A percentile compares a stretch with the other conserved stretches of the same genome.
Conservation (phyloP, 1,140 invertebrate genomes). For the Tetragonula clypearis region DNA sequence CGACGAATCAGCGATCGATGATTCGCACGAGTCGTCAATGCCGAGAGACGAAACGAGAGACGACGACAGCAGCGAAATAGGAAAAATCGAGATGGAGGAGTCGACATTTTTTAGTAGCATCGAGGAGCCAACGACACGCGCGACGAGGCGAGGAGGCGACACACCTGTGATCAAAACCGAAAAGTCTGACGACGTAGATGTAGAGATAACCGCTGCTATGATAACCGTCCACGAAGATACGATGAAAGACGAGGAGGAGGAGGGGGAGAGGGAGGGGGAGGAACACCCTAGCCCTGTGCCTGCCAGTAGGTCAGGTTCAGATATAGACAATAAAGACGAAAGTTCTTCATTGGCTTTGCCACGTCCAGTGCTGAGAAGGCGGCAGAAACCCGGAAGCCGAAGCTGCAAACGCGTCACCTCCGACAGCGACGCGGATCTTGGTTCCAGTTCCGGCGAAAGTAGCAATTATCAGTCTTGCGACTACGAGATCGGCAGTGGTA, state of each 20-base stretch:
- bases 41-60: constrained; percentile 13
- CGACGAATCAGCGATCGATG: constrained; percentile 61
- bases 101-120: constrained; percentile 14
- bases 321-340: constrained; percentile 76
- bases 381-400: constrained; percentile 72
- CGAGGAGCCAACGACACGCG: constrained; percentile 8
- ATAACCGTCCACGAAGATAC: constrained; percentile 69
- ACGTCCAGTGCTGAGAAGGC: constrained; percentile 73
- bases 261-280: constrained; percentile 44
- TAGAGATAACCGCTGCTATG: constrained; percentile 16
- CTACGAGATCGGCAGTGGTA: constrained; percentile 86
- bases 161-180: constrained; percentile 62
- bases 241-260: constrained; percentile 37
- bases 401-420: constrained; percentile 69
- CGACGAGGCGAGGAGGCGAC: not conserved
- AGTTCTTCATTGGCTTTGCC: constrained; percentile 71
- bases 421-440: constrained; percentile 84
- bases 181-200: constrained; percentile 58
- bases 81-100: constrained; percentile 24
- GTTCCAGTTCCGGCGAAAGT: constrained; percentile 94
- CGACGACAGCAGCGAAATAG: not conserved
- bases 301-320: constrained; percentile 74
- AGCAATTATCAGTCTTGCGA: constrained; percentile 95
- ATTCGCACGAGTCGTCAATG: constrained; percentile 56
- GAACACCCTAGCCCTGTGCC: constrained; percentile 61